Conservation (phyloP, 1,140 invertebrate genomes). For the Papilio dardanus region DNA sequence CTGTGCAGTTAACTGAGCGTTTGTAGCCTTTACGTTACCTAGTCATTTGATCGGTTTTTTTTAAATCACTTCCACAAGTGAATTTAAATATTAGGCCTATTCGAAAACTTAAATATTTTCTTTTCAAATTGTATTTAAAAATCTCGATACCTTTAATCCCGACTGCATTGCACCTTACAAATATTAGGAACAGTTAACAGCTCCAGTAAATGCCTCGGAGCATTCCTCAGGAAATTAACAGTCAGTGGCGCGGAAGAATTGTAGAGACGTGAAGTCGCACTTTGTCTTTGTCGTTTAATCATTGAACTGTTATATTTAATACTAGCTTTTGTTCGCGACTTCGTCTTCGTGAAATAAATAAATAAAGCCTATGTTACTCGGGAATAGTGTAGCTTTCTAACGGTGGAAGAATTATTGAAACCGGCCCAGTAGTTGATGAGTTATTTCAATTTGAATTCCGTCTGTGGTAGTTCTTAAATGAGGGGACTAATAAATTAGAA, state of each 20-base stretch:
- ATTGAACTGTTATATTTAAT: background rate
- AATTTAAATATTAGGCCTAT: too few relatives aligned
- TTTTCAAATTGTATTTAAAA: background rate
- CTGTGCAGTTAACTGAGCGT: too few relatives aligned
- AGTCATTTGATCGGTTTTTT: too few relatives aligned
- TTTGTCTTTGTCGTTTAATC: conserved; percentile 16
- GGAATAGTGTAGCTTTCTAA: too few relatives aligned
- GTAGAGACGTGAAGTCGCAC: background rate
- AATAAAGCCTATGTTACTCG: background rate
- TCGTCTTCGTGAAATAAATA: background rate
- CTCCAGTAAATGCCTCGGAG: background rate
- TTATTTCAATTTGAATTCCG: too few relatives aligned
- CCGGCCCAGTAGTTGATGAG: too few relatives aligned
- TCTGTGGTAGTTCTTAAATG: too few relatives aligned
- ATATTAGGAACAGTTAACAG: background rate
- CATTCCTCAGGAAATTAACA: conserved; percentile 22
- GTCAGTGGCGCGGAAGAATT: conserved; percentile 5
- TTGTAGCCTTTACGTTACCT: too few relatives aligned
- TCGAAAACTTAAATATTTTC: background rate
- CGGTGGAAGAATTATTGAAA: too few relatives aligned
- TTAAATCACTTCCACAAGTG: too few relatives aligned
- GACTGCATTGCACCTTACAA: background rate
- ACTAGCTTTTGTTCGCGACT: too few relatives aligned
- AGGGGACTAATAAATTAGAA: too few relatives aligned
- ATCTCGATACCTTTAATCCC: background rate